Evolutionary conservation across 2,113 vertebrate species (phyloP), one percentile per base, ranked within the genome.

Genomic region (Paramormyrops kingsleyae): DNA sequence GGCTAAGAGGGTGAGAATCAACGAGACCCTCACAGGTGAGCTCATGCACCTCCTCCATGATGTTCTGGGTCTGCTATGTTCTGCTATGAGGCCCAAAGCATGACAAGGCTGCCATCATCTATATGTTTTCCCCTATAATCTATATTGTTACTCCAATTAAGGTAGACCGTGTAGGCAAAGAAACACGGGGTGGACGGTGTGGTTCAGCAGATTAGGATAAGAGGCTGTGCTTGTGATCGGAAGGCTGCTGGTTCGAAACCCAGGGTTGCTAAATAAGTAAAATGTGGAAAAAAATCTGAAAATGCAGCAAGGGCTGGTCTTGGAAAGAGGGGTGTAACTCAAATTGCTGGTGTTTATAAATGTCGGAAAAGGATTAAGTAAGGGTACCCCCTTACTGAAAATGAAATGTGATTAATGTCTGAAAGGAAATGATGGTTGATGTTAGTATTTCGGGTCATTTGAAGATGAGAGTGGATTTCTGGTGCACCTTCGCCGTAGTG

Each of bases 1-100:
- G 90, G 74, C 89, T 6, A 96, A 95, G 92, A 95, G 92, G 59
- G 87, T 89, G 1, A 93, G 92, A 39, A 87, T 89, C 89, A 94
- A 94, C 19, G 94, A 95, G 6, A 87, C 91, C 1, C 62, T 92
- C 83, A 85, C 92, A 46, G 94, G 94, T 95, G 77, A 59, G 35
- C 87, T 62, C 4, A 19, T 7, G 21, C 35, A 31, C 19, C 0
- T 35, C 13, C 13, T 80, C 59, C 42, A 19, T 53, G 35, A 42
- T 83, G 19, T 31, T 27, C 35, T 3, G 39, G 2, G 39, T 19
- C 77, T 44, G 77, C 77, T 2, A 2, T 56, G 53, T 56, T 56
- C 39, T 70, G 62, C 62, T 70, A 12, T 70, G 62, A 31, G 62
- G 10, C 27, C 2, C 9, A 5, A 70, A 27, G 27, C 62, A 31